These are phyloP conservation scores for Plecotus auritus DNA, from an alignment of 2,113 vertebrate species.

Conservation along the genomic window DNA sequence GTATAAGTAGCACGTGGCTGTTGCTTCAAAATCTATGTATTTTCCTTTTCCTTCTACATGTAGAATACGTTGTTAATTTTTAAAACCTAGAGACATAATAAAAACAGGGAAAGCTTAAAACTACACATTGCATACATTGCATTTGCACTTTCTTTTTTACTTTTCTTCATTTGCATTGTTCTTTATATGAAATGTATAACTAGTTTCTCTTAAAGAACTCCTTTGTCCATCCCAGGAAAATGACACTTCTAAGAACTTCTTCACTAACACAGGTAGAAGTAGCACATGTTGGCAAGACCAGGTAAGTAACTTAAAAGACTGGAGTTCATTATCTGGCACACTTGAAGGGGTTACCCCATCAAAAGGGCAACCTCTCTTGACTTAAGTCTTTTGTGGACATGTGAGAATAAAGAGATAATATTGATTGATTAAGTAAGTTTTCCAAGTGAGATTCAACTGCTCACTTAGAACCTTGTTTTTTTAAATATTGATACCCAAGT, in stretches of 20 bases:
- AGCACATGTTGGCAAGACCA: neutral
- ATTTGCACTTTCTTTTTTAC: neutral
- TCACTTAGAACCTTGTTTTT: neutral
- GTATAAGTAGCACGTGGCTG: neutral
- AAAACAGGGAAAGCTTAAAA: neutral
- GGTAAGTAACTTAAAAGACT: neutral
- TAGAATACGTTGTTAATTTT: neutral
- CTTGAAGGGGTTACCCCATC: accelerated
- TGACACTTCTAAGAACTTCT: neutral
- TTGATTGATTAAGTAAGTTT: neutral
- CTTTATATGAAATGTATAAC: neutral
- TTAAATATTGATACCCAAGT: neutral
- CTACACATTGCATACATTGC: neutral
- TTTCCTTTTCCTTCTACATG: slow-evolving; percentile 17
- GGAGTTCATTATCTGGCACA: neutral
- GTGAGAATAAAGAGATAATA: neutral
- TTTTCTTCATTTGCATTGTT: neutral
- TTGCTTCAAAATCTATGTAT: slow-evolving; percentile 20
- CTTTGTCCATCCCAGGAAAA: neutral
- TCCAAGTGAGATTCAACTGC: neutral
- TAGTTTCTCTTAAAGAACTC: neutral
- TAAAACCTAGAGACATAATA: neutral
- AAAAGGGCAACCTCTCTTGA: neutral
- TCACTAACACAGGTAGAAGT: accelerated
- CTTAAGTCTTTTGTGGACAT: neutral